Base-by-base conservation (phyloP, 2,888 invertebrate species). In the Lapara coniferarum region DNA sequence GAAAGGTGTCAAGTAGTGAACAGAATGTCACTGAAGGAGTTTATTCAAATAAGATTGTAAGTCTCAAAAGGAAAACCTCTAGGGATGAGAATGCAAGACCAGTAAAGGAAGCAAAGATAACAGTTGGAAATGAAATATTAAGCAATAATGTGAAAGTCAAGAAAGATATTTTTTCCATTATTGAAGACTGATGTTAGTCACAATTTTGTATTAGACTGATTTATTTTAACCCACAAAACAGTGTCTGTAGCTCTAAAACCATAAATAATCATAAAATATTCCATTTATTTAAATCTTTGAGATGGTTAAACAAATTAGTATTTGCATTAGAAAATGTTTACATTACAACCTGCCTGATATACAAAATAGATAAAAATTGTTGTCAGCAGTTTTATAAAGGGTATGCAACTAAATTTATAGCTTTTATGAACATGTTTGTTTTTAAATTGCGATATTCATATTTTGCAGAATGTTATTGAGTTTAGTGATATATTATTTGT, bases 51-150 rank as follows among this genome's bases (percentile, higher is more conserved):
- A 92, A 90, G 85, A 83, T 84, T 66, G 71, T 92, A 37, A 89
- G 90, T 76, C 80, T 93, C 67, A 93, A 93, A 77, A 85, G 93
- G 59, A 93, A 93, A 78, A 78, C 85, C 53, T 76, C 84, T 10
- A 91, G 91, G 76, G 92, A 92, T 77, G 92, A 92, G 12, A 84
- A 82, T 69, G 72, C 72, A 10, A 85, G 88, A 71, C 86, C 89
- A 14, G 71, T 83, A 0, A 91, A 91, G 70, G 91, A 90, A 74
- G 72, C 81, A 10, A 91, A 90, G 19, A 49, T 63, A 78, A 73
- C 85, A 10, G 80, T 73, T 74, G 71, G 77, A 56, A 82, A 83
- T 51, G 78, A 75, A 73, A 79, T 81, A 71, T 71, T 80, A 67
- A 79, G 75, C 46, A 85, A 76, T 72, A 82, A 77, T 77, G 73